Evolutionary conservation across 2,888 invertebrate genomes (phyloP).

Genomic region (Trachelus tabidus): DNA sequence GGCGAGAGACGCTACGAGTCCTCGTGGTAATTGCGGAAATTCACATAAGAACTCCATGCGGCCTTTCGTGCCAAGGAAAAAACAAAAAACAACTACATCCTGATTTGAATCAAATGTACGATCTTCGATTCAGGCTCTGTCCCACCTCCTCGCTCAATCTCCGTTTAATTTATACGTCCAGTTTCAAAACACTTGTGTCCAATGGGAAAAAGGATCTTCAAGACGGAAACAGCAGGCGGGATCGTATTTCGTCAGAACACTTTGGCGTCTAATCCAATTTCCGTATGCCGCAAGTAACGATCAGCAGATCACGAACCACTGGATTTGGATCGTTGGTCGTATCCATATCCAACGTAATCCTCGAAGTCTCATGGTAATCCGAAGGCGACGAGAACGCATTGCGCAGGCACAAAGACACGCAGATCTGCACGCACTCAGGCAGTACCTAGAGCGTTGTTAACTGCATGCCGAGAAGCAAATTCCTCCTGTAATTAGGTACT

Average conservation of each 20-base stretch:
- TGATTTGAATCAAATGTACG: background rate
- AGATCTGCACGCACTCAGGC: background rate
- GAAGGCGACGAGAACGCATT: background rate
- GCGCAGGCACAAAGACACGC: background rate
- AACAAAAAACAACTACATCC: too few relatives aligned
- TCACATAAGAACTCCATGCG: background rate
- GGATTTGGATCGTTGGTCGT: background rate
- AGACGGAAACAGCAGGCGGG: background rate
- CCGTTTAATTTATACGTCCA: conserved; percentile 44
- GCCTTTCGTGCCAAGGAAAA: background rate
- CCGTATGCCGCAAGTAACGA: background rate
- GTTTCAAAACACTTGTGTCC: background rate
- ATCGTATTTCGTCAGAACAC: background rate
- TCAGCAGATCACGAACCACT: background rate
- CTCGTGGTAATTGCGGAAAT: background rate
- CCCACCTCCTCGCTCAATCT: background rate
- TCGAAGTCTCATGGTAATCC: background rate
- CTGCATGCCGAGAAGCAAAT: background rate
- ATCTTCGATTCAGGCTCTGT: background rate
- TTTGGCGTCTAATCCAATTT: background rate
- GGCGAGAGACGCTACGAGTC: background rate
- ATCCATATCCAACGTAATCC: background rate
- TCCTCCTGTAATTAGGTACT: background rate
- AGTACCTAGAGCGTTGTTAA: background rate
- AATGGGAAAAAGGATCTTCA: background rate